These are phyloP conservation scores for Parambassis ranga DNA, from an alignment of 2,797 vertebrate species.

Conservation along the genomic window DNA sequence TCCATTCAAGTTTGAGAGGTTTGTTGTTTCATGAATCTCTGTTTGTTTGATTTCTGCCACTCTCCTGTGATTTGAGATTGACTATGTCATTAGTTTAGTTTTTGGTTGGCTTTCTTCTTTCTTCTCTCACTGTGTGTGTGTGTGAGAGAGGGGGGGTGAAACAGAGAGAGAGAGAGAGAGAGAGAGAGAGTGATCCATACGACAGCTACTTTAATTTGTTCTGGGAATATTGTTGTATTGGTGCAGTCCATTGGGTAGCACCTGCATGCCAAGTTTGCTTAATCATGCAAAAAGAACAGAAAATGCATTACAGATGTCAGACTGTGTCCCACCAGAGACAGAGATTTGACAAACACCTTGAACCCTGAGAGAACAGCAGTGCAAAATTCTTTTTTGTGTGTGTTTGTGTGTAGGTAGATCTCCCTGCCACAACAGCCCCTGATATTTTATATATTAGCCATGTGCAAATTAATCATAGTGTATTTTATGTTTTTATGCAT, in stretches of 20 bases:
- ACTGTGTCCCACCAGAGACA: conserved; percentile 62
- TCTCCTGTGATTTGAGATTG: conserved; percentile 48
- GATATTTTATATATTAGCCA: conserved; percentile 27
- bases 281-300: conserved; percentile 83
- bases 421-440: conserved; percentile 26
- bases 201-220: conserved; percentile 83
- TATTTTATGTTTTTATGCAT: neutral
- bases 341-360: conserved; percentile 75
- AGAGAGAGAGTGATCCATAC: conserved; percentile 71
- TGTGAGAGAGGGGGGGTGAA: neutral
- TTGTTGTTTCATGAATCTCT: conserved; percentile 45
- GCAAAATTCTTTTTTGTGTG: conserved; percentile 62
- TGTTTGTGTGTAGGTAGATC: conserved; percentile 48
- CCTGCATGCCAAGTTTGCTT: conserved; percentile 82
- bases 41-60: conserved; percentile 50
- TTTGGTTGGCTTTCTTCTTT: conserved; percentile 2
- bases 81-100: conserved; percentile 49
- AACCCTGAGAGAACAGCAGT: conserved; percentile 58
- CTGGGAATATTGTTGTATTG: conserved; percentile 78
- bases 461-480: conserved; percentile 19
- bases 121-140: neutral
- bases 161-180: conserved; percentile 3
- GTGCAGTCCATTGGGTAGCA: conserved; percentile 75
- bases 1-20: conserved; percentile 42
- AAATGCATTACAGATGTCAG: conserved; percentile 79